Base-by-base conservation (phyloP, 2,797 vertebrate genomes). In the Agapornis canus region DNA sequence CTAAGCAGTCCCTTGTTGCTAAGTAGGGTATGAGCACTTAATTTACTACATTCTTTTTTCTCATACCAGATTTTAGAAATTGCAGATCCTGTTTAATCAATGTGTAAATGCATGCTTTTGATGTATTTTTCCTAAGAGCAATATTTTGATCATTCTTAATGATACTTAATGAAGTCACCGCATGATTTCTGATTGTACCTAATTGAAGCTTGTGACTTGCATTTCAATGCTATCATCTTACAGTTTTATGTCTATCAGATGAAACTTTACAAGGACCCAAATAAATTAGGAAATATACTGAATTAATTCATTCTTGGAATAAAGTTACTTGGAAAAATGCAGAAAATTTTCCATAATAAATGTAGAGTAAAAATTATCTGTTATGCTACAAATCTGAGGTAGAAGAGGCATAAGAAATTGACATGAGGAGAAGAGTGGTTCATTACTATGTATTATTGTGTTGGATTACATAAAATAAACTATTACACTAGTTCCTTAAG, bases 61-160 rank as follows among this genome's bases (percentile, higher is more conserved):
- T 97, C 60, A 0, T 96, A 98, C 97, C 94, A 98, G 96, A 98
- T 98, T 98, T 98, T 97, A 97, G 98, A 98, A 98, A 98, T 97
- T 98, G 94, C 98, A 98, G 97, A 98, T 98, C 98, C 97, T 98
- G 98, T 98, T 98, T 98, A 98, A 98, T 98, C 98, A 98, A 98
- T 98, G 98, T 98, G 97, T 98, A 98, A 98, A 98, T 98, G 97
- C 97, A 97, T 97, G 97, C 98, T 98, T 98, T 98, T 98, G 98
- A 98, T 98, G 97, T 98, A 98, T 98, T 98, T 98, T 98, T 97
- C 97, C 98, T 98, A 98, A 98, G 98, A 98, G 98, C 97, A 98
- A 98, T 98, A 98, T 98, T 98, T 98, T 98, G 98, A 98, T 98
- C 98, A 98, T 98, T 98, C 98, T 98, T 98, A 98, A 98, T 98